Conservation (phyloP, 30 jellyfish, hydroid and myxozoan genomes). For the Chrysaora quinquecirrha region DNA sequence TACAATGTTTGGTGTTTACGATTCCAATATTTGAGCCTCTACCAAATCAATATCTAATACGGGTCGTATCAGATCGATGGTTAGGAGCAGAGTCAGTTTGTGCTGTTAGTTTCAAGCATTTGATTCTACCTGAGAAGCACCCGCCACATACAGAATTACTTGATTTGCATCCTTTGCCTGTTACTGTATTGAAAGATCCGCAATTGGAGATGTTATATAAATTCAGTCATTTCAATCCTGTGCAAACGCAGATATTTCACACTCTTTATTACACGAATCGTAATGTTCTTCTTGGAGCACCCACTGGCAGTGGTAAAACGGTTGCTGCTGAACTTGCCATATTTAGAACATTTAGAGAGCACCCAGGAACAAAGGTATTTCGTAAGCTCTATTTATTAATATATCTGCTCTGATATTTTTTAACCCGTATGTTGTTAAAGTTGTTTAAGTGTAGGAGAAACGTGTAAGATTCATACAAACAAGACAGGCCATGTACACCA, state of each 20-base stretch:
- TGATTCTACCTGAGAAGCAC: slow-evolving; percentile 94
- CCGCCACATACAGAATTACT: slow-evolving; percentile 98
- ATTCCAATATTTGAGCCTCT: slow-evolving; percentile 99
- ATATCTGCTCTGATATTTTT: no score
- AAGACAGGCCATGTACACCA: no score
- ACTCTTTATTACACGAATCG: slow-evolving; percentile 93
- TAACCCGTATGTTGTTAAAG: no score
- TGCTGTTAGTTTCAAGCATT: slow-evolving; percentile 92
- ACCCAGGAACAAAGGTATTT: slow-evolving; percentile 90
- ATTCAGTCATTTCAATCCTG: slow-evolving; percentile 97
- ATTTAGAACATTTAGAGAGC: slow-evolving; percentile 85
- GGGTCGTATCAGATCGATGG: slow-evolving; percentile 97
- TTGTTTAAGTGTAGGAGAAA: no score
- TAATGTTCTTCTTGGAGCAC: slow-evolving; percentile 99
- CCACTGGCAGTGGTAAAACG: slow-evolving; percentile 99
- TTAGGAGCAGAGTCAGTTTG: slow-evolving; percentile 97
- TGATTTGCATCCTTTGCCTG: slow-evolving; percentile 95
- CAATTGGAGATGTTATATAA: slow-evolving; percentile 70
- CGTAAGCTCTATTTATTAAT: no score
- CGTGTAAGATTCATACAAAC: no score
- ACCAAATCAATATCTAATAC: slow-evolving; percentile 96
- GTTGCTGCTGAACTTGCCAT: slow-evolving; percentile 99
- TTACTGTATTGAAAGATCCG: slow-evolving; percentile 80
- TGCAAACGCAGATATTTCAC: slow-evolving; percentile 98
- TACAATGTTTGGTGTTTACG: slow-evolving; percentile 85